A percentile compares a stretch with the other conserved stretches of the same genome.
These are phyloP conservation scores for Athripsodes cinereus DNA, from an alignment of 2,888 invertebrate genomes.

Conservation along the genomic window DNA sequence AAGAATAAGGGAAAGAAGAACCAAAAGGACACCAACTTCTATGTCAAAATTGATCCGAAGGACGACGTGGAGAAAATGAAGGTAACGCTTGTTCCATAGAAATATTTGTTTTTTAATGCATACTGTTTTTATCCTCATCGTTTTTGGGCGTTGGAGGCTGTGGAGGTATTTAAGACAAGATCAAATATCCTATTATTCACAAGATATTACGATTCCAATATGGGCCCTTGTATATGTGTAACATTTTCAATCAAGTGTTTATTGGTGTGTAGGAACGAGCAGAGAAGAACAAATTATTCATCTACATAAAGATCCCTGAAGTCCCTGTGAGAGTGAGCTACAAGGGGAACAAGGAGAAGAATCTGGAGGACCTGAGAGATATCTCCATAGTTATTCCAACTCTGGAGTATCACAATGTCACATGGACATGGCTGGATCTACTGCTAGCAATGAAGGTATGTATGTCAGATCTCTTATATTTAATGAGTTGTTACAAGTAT, in stretches of 20 bases:
- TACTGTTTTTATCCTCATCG: no score
- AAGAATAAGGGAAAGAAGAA: conserved; percentile 52
- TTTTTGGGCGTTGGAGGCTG: no score
- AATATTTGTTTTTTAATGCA: no score
- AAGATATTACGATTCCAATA: no score
- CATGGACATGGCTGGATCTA: conserved; percentile 99
- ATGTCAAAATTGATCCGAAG: conserved; percentile 77
- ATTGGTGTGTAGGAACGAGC: conserved; percentile 75
- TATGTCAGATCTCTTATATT: no score
- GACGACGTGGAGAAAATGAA: conserved; percentile 98
- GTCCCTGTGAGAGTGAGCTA: conserved; percentile 91
- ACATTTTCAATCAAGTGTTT: no score
- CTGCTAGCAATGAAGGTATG: conserved; percentile 79
- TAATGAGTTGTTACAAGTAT: no score
- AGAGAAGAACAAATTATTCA: conserved; percentile 96
- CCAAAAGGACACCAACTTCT: conserved; percentile 81
- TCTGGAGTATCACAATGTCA: conserved; percentile 96
- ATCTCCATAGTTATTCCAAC: conserved; percentile 92
- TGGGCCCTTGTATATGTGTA: no score
- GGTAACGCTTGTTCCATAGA: conserved; percentile 44
- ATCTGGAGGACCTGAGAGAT: conserved; percentile 91
- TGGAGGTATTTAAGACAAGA: no score
- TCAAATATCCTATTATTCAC: no score
- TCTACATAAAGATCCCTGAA: conserved; percentile 98
- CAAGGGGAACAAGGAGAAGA: conserved; percentile 98